Evolutionary conservation across 2,888 invertebrate genomes (phyloP), one percentile per base, ranked within the genome.

Genomic region (Chironomus tentans): DNA sequence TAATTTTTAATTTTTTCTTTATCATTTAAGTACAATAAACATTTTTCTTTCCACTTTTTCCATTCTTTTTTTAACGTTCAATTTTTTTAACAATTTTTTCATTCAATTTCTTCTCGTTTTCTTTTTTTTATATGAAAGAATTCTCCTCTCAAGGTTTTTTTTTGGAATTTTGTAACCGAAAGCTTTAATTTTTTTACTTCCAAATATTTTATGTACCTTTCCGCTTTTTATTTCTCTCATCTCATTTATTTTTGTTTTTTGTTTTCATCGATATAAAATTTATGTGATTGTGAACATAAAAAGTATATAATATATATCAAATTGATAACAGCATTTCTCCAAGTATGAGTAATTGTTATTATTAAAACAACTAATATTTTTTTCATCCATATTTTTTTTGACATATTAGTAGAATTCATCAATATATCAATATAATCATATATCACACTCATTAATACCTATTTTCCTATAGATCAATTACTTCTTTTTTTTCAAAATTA

Each of bases 261-360:
- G 6, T 15, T 56, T 56, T 65, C 21, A 18, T 50, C 65, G 24
- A 21, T 65, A 24, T 65, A 24, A 24, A 65, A 21, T 65, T 65
- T 65, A 21, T 24, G 65, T 65, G 22, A 65, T 38, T 38, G 38
- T 65, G 65, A 65, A 65, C 65, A 65, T 65, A 65, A 65, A 65
- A 65, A 24, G 65, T 65, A 65, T 65, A 65, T 65, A 65, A 65
- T 65, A 65, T 65, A 65, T 65, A 65, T 65, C 65, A 65, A 65
- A 65, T 65, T 65, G 65, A 65, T 65, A 65, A 65, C 65, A 65
- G 65, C 21, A 24, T 62, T 56, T 56, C 56, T 56, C 56, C 56
- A 56, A 21, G 65, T 65, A 21, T 65, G 65, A 21, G 65, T 65
- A 65, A 21, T 65, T 65, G 21, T 65, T 65, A 65, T 65, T 65